These are phyloP conservation scores for Rhyzopertha dominica DNA, from an alignment of 1,140 invertebrate species.

Conservation along the genomic window DNA sequence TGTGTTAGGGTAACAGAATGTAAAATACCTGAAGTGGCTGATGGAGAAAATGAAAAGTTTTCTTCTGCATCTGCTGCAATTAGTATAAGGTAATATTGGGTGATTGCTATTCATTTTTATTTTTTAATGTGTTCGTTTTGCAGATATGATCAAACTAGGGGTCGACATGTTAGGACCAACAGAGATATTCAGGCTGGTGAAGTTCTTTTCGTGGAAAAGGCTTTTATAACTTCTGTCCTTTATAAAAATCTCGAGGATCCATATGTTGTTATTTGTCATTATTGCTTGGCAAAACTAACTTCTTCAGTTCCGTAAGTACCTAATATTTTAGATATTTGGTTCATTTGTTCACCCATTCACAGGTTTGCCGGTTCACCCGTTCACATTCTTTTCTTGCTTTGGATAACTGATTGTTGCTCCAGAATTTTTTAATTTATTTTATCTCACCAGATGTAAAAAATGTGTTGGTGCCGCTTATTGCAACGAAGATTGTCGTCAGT, in stretches of 20 bases:
- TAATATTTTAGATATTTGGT: too few relatives aligned
- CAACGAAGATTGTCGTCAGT: slow-evolving; percentile 53
- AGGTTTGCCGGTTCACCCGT: too few relatives aligned
- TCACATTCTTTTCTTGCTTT: too few relatives aligned
- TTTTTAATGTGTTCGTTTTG: slow-evolving; percentile 16
- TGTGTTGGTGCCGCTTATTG: slow-evolving; percentile 67
- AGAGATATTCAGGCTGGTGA: slow-evolving; percentile 57
- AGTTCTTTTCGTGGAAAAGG: slow-evolving; percentile 63
- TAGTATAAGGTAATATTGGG: slow-evolving; percentile 29
- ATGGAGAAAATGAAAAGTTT: slow-evolving; percentile 34
- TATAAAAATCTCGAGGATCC: slow-evolving; percentile 37
- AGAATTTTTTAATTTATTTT: slow-evolving; percentile 3
- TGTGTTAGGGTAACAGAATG: slow-evolving; percentile 18
- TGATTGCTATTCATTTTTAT: slow-evolving; percentile 2
- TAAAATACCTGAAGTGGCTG: slow-evolving; percentile 29
- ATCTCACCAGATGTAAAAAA: slow-evolving; percentile 52
- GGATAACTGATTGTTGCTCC: neutral
- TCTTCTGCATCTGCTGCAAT: slow-evolving; percentile 34
- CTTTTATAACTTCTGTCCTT: slow-evolving; percentile 58
- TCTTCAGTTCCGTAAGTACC: slow-evolving; percentile 37
- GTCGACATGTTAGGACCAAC: slow-evolving; percentile 52
- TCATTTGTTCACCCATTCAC: too few relatives aligned
- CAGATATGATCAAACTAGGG: slow-evolving; percentile 45
- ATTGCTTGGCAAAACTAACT: slow-evolving; percentile 35
- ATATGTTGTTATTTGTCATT: slow-evolving; percentile 35